Evolutionary conservation across 2,888 invertebrate genomes (phyloP), one percentile per base, ranked within the genome.

Genomic region (Nasonovia ribisnigri): DNA sequence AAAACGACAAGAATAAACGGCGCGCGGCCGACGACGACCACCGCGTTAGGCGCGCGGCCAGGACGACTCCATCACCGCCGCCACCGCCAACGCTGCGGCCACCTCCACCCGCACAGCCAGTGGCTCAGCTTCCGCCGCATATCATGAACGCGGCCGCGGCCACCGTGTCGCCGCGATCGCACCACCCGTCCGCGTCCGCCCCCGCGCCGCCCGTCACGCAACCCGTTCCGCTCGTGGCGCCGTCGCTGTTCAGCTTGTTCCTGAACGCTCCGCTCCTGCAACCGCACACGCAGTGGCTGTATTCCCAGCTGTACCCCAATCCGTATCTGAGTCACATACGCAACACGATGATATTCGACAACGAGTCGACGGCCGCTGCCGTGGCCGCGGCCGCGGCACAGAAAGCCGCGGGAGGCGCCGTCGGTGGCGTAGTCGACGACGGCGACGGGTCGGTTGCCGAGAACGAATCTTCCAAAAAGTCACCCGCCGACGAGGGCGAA

Each of bases 261-360:
- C 96, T 98, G 77, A 97, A 98, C 95, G 97, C 97, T 10, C 97
- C 97, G 0, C 96, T 98, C 29, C 96, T 98, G 94, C 98, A 97
- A 1, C 97, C 97, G 1, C 97, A 97, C 13, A 97, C 97, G 77
- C 97, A 97, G 94, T 98, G 97, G 98, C 96, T 98, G 11, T 98
- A 98, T 95, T 97, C 97, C 0, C 98, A 98, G 95, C 96, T 98
- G 2, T 98, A 98, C 95, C 97, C 97, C 57, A 97, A 96, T 94
- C 96, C 94, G 88, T 95, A 94, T 94, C 89, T 93, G 94, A 95
- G 95, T 77, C 93, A 93, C 57, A 89, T 93, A 84, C 93, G 93
- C 26, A 93, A 93, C 93, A 93, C 93, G 43, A 93, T 93, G 93
- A 93, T 93, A 46, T 93, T 93, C 84, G 93, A 93, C 89, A 93